phyloP scores from a whole-genome alignment of 2,113 vertebrate genomes.

The Antechinus flavipes region DNA sequence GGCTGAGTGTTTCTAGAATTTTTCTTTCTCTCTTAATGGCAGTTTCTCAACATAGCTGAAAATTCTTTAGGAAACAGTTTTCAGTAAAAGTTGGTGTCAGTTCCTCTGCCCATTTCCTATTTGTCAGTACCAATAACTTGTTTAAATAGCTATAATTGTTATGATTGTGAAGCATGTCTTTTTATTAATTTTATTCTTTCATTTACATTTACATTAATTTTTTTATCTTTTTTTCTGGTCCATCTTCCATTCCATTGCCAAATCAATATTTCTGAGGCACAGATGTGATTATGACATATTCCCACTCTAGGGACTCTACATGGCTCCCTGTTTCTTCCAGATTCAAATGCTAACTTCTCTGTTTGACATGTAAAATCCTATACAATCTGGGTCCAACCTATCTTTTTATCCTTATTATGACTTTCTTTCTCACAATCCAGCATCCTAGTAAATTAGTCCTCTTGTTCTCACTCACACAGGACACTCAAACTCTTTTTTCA shows the following conservation, averaged over 20 bases:
- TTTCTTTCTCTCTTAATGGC: background rate
- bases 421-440: background rate
- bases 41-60: background rate
- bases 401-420: background rate
- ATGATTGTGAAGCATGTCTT: background rate
- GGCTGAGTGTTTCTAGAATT: background rate
- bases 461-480: background rate
- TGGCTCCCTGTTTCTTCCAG: background rate
- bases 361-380: no score
- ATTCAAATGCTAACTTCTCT: background rate
- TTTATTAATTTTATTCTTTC: background rate
- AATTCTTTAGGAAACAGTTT: background rate
- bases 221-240: background rate
- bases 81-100: background rate
- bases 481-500: no score
- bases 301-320: background rate
- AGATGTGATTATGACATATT: background rate
- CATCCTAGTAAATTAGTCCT: background rate
- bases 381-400: background rate
- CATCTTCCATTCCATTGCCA: background rate
- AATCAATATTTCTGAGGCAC: background rate
- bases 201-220: background rate
- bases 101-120: background rate
- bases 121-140: background rate
- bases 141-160: background rate